Conservation (phyloP, 2,888 invertebrate species). For the Dione juno region DNA sequence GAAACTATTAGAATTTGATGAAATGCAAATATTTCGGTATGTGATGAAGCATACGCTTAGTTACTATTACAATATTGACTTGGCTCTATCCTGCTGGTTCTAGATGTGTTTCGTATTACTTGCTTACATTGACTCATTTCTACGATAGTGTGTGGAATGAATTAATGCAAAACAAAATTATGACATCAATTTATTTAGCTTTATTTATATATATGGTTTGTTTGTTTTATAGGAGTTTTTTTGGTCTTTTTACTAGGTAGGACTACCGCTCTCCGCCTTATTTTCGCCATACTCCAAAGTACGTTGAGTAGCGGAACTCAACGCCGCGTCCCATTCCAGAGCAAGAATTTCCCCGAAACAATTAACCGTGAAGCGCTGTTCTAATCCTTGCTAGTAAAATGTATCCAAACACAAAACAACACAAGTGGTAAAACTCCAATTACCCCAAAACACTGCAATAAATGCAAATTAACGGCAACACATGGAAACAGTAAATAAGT, state of each 20-base stretch:
- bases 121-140: slow-evolving; percentile 12
- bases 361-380: too few relatives aligned
- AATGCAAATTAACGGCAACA: slow-evolving; percentile 11
- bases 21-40: not conserved
- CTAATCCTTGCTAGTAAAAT: too few relatives aligned
- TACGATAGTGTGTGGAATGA: not conserved
- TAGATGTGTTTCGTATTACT: slow-evolving; percentile 18
- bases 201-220: not conserved
- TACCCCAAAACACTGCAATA: not conserved
- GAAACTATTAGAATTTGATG: not conserved
- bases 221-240: not conserved
- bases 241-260: too few relatives aligned
- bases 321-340: too few relatives aligned
- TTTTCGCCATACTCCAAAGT: too few relatives aligned
- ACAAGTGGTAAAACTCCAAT: too few relatives aligned
- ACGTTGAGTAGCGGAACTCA: too few relatives aligned
- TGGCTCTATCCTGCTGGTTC: slow-evolving; percentile 5
- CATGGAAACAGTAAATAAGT: slow-evolving; percentile 23
- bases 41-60: slow-evolving; percentile 22
- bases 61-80: slow-evolving; percentile 18
- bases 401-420: too few relatives aligned
- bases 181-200: not conserved
- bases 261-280: too few relatives aligned
- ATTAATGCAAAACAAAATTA: slow-evolving; percentile 10
- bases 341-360: too few relatives aligned